Evolutionary conservation across 53 echinoderm and acorn worm genomes (phyloP).

Genomic region (Hippasteria phrygiana): DNA sequence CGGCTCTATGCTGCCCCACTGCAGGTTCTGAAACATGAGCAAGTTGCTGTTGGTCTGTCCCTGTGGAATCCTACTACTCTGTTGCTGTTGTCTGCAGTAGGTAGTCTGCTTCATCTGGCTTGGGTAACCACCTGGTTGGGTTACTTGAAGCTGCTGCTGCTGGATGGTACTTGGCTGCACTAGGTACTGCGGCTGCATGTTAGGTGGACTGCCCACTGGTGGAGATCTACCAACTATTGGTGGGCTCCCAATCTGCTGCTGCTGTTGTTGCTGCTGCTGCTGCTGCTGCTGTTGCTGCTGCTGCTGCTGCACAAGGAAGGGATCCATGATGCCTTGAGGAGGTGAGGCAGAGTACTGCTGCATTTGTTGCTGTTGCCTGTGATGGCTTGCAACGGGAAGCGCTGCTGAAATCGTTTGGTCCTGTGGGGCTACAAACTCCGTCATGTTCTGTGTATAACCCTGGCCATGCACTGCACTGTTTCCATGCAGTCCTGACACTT

Average conservation of each 20-base stretch:
- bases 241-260: constrained; percentile 48
- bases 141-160: constrained; percentile 65
- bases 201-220: constrained; percentile 51
- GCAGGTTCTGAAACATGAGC: constrained; percentile 21
- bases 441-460: constrained; percentile 16
- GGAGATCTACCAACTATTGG: constrained; percentile 24
- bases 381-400: constrained; percentile 48
- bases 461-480: constrained; percentile 10
- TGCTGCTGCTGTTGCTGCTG: constrained; percentile 30
- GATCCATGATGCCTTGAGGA: constrained; percentile 54
- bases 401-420: constrained; percentile 50
- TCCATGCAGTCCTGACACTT: not conserved
- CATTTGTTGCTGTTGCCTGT: constrained; percentile 42
- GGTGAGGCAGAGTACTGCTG: constrained; percentile 67
- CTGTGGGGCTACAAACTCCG: constrained; percentile 22
- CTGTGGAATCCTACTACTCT: constrained; percentile 12
- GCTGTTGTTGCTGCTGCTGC: constrained; percentile 27
- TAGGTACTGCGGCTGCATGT: constrained; percentile 39
- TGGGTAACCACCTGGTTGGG: constrained; percentile 13
- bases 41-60: constrained; percentile 37
- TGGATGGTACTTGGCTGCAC: constrained; percentile 17
- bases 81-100: constrained; percentile 58
- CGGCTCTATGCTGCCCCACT: constrained; percentile 17
- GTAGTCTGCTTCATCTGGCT: constrained; percentile 31
- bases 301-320: constrained; percentile 33